phyloP scores from a whole-genome alignment of 2,888 invertebrate species.

The Corythucha ciliata region DNA sequence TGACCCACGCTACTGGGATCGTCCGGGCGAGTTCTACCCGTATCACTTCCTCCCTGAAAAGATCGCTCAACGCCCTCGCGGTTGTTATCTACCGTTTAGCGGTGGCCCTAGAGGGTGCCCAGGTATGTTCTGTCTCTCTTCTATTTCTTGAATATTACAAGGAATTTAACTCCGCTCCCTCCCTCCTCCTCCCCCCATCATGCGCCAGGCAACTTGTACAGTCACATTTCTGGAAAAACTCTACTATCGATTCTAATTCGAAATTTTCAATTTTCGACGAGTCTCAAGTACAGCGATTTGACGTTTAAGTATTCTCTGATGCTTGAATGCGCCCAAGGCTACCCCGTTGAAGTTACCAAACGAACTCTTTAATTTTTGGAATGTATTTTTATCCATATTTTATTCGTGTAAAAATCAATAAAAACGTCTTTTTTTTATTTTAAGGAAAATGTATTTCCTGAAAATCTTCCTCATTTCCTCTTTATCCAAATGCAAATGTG shows the following conservation, averaged over 20 bases:
- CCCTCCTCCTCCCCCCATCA: too few species aligned
- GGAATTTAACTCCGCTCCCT: too few species aligned
- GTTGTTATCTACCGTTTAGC: slow-evolving; percentile 47
- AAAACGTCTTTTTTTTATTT: too few species aligned
- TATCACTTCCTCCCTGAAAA: slow-evolving; percentile 31
- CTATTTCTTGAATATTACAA: too few species aligned
- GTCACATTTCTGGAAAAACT: slow-evolving; percentile 9
- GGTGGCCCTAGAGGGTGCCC: slow-evolving; percentile 56
- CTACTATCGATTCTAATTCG: slow-evolving; percentile 7
- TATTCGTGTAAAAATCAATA: too few species aligned
- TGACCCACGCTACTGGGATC: slow-evolving; percentile 40
- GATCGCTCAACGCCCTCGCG: slow-evolving; percentile 28
- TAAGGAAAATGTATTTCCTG: too few species aligned
- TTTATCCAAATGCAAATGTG: too few species aligned
- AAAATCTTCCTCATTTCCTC: too few species aligned
- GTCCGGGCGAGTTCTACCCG: slow-evolving; percentile 43
- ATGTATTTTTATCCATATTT: too few species aligned
- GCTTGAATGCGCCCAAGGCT: slow-evolving; percentile 13
- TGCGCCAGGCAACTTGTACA: slow-evolving; percentile 11
- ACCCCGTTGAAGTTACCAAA: slow-evolving; percentile 11
- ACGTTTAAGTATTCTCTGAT: slow-evolving; percentile 13
- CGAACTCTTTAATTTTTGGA: too few species aligned
- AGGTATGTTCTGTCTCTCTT: too few species aligned
- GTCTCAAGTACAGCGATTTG: slow-evolving; percentile 12
- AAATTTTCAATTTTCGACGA: slow-evolving; percentile 14